Evolutionary conservation across 1,140 invertebrate species (phyloP).

Genomic region (Anastrepha ludens): DNA sequence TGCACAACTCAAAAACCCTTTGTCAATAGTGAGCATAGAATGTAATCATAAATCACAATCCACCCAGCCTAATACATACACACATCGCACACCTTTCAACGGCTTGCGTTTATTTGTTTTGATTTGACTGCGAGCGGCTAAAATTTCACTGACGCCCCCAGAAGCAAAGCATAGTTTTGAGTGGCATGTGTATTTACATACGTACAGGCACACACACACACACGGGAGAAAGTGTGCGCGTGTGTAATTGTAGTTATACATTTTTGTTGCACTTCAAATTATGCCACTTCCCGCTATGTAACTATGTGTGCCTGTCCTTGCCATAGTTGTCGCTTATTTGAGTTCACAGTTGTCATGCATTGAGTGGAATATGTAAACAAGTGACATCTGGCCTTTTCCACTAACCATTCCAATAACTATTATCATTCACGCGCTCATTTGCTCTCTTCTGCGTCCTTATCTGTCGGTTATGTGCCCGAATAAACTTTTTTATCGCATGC

Average conservation of each 20-base stretch:
- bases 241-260: constrained; percentile 39
- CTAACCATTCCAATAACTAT: constrained; percentile 13
- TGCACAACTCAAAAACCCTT: constrained; percentile 14
- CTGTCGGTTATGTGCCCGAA: background rate
- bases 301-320: background rate
- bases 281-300: background rate
- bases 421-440: background rate
- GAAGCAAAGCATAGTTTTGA: background rate
- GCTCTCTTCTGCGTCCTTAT: background rate
- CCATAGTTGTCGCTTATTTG: background rate
- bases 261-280: constrained; percentile 53
- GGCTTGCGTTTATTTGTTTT: constrained; percentile 25
- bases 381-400: constrained; percentile 49
- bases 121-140: constrained; percentile 19
- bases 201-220: background rate
- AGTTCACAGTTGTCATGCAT: constrained; percentile 30
- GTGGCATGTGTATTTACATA: background rate
- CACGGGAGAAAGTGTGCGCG: background rate
- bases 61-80: background rate
- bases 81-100: constrained; percentile 32
- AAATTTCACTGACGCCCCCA: constrained; percentile 42
- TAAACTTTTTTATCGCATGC: constrained; percentile 1
- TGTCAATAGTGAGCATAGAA: background rate
- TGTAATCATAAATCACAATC: constrained; percentile 29
- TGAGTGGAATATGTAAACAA: constrained; percentile 25